Conservation (phyloP, 2,113 vertebrate genomes). For the Clinocottus analis region DNA sequence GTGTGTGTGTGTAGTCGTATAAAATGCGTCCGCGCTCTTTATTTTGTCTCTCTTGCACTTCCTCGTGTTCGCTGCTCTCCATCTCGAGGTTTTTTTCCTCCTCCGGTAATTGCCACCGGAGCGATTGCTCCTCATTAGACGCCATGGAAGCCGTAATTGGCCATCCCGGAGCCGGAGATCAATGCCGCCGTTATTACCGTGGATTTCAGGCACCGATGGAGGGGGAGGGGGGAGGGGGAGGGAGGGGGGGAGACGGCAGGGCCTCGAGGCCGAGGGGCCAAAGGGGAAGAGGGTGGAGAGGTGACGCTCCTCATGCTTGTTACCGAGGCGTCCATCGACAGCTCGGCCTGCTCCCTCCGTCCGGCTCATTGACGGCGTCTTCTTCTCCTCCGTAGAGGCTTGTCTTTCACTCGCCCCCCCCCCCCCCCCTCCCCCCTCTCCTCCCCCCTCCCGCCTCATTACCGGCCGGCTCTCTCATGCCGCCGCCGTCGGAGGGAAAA, state of each 20-base stretch:
- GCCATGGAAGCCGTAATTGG: conserved; percentile 81
- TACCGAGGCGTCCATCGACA: conserved; percentile 59
- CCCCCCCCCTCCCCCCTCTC: conserved; percentile 26
- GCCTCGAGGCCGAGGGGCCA: conserved; percentile 42
- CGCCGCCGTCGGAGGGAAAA: neutral
- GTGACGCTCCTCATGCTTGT: conserved; percentile 63
- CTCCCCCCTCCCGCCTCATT: conserved; percentile 56
- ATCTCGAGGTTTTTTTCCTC: conserved; percentile 47
- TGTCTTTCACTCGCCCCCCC: conserved; percentile 18
- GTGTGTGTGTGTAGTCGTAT: neutral
- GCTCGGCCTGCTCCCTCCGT: conserved; percentile 41
- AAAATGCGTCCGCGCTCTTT: conserved; percentile 15
- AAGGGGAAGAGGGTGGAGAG: conserved; percentile 46
- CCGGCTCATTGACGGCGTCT: conserved; percentile 49
- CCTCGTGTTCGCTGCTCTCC: conserved; percentile 33
- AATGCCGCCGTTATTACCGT: conserved; percentile 78
- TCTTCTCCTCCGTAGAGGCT: conserved; percentile 6
- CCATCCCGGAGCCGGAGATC: conserved; percentile 71
- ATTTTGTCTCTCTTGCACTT: conserved; percentile 60
- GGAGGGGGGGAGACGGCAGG: conserved; percentile 50
- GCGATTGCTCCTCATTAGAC: conserved; percentile 81
- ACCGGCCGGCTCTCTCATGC: conserved; percentile 30
- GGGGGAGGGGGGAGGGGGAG: too few species aligned
- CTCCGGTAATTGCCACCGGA: conserved; percentile 77
- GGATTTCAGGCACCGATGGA: conserved; percentile 59